These are phyloP conservation scores for Galleria mellonella DNA, from an alignment of 1,140 invertebrate genomes.

Conservation along the genomic window DNA sequence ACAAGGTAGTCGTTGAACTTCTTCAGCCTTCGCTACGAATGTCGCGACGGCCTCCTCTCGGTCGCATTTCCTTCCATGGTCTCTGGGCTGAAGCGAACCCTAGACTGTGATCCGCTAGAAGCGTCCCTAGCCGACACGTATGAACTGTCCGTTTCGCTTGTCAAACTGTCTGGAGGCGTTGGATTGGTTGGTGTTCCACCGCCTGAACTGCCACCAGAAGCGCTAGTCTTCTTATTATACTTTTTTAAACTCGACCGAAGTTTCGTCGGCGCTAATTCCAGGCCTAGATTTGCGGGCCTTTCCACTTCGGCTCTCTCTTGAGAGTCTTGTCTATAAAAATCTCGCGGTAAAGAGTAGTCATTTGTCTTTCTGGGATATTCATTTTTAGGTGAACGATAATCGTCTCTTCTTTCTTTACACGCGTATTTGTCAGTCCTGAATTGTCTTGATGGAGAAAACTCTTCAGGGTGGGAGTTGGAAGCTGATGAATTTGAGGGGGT, in stretches of 20 bases:
- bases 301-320: conserved; percentile 72
- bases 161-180: conserved; percentile 87
- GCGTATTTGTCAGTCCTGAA: conserved; percentile 39
- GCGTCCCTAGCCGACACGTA: conserved; percentile 89
- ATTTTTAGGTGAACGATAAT: conserved; percentile 61
- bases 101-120: conserved; percentile 77
- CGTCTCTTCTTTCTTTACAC: conserved; percentile 35
- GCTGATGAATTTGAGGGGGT: conserved; percentile 54
- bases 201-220: conserved; percentile 76
- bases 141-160: conserved; percentile 86
- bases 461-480: conserved; percentile 44
- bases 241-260: conserved; percentile 85
- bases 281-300: conserved; percentile 82
- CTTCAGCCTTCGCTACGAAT: conserved; percentile 67
- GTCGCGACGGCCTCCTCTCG: conserved; percentile 41
- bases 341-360: conserved; percentile 56
- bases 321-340: conserved; percentile 76
- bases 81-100: conserved; percentile 88
- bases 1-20: conserved; percentile 72
- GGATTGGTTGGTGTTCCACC: conserved; percentile 88
- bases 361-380: conserved; percentile 67
- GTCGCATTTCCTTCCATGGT: conserved; percentile 67
- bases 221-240: conserved; percentile 75
- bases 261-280: conserved; percentile 76
- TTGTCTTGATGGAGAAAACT: conserved; percentile 52